Evolutionary conservation across 2,888 invertebrate genomes (phyloP).

Genomic region (Artemia sp.): DNA sequence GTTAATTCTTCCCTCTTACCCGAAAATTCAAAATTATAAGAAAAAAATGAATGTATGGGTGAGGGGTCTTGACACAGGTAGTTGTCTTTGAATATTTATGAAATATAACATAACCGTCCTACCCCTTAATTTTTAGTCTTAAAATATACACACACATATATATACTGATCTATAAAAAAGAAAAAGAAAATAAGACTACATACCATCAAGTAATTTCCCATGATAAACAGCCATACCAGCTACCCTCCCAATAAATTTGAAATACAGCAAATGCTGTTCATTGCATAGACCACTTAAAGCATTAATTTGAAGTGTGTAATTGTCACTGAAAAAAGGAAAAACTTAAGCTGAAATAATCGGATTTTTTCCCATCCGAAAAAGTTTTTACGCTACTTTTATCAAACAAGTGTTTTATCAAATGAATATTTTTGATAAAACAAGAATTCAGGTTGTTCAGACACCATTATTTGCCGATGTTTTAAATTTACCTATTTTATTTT

Average conservation of each 20-base stretch:
- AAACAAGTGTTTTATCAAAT: too few species aligned
- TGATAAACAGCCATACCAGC: slow-evolving; percentile 99
- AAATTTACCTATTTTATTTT: too few species aligned
- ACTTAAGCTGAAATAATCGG: not conserved
- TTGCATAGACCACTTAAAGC: slow-evolving; percentile 93
- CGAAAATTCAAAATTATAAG: not conserved
- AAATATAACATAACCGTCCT: too few species aligned
- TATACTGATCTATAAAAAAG: too few species aligned
- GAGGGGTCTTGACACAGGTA: too few species aligned
- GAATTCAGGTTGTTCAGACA: too few species aligned
- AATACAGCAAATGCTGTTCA: slow-evolving; percentile 93
- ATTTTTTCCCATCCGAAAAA: not conserved
- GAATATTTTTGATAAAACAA: not conserved
- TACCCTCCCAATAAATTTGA: slow-evolving; percentile 92
- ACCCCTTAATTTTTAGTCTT: too few species aligned
- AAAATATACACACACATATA: too few species aligned
- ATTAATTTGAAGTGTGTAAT: slow-evolving; percentile 97
- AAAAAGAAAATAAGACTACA: slow-evolving; percentile 27
- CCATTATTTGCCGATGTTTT: too few species aligned
- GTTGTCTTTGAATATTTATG: too few species aligned
- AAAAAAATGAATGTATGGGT: too few species aligned
- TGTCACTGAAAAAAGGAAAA: slow-evolving; percentile 47
- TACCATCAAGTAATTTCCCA: slow-evolving; percentile 89
- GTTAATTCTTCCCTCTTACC: not conserved
- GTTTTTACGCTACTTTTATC: not conserved